Evolutionary conservation across 1,140 invertebrate genomes (phyloP).

Genomic region (Amphibalanus amphitrite): DNA sequence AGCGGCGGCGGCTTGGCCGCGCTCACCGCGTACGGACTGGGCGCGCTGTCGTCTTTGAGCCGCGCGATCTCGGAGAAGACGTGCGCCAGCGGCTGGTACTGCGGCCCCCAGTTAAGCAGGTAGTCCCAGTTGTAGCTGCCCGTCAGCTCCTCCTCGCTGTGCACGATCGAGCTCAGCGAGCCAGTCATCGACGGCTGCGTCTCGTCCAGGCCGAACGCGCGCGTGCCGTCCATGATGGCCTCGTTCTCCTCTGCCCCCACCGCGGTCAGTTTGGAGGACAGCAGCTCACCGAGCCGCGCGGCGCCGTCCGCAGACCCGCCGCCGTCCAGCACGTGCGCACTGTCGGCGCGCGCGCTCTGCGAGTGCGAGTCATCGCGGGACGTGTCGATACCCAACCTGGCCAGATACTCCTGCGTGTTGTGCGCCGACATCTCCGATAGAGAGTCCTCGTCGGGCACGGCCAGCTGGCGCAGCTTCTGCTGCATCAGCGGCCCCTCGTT

Average conservation of each 20-base stretch:
- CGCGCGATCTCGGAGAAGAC: constrained; percentile 94
- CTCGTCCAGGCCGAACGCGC: constrained; percentile 35
- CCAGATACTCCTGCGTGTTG: constrained; percentile 91
- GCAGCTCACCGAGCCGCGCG: constrained; percentile 49
- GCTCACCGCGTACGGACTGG: constrained; percentile 35
- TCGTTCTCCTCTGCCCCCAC: constrained; percentile 34
- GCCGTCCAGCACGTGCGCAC: background rate
- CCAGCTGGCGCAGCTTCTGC: constrained; percentile 41
- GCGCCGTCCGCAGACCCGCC: background rate
- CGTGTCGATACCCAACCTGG: constrained; percentile 66
- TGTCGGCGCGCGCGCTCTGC: background rate
- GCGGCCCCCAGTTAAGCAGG: constrained; percentile 88
- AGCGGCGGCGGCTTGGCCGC: constrained; percentile 39
- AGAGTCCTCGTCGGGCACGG: constrained; percentile 58
- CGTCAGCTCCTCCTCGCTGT: constrained; percentile 80
- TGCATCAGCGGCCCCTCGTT: constrained; percentile 56
- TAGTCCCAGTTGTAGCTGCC: constrained; percentile 99
- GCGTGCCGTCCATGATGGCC: constrained; percentile 32
- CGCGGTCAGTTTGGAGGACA: constrained; percentile 74
- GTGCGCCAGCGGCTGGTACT: constrained; percentile 89
- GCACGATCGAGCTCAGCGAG: constrained; percentile 85
- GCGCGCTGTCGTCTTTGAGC: constrained; percentile 79
- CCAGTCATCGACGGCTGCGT: constrained; percentile 73
- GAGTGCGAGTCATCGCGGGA: background rate
- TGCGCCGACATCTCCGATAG: constrained; percentile 78